Evolutionary conservation across 2,113 vertebrate species (phyloP).

Genomic region (Oncorhynchus kisutch): DNA sequence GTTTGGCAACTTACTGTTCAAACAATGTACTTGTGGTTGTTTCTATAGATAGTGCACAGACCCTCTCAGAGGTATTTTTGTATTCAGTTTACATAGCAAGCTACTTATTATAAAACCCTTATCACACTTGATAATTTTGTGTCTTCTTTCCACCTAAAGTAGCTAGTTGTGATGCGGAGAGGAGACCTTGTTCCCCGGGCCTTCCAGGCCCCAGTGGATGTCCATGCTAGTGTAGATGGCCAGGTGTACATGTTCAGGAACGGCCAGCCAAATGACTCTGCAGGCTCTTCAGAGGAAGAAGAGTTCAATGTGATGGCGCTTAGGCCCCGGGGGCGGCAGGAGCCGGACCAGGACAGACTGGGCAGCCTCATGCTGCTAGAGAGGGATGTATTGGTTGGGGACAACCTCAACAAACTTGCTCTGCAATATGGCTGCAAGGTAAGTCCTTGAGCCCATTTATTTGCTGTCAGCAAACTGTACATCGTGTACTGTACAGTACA

Average conservation of each 20-base stretch:
- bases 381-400: conserved; percentile 74
- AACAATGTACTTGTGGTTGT: too few species aligned
- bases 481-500: too few species aligned
- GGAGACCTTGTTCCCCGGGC: conserved; percentile 69
- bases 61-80: neutral
- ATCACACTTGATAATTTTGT: too few species aligned
- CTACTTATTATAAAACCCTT: too few species aligned
- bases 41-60: too few species aligned
- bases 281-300: conserved; percentile 81
- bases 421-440: conserved; percentile 95
- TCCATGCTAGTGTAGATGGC: conserved; percentile 78
- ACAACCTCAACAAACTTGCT: conserved; percentile 91
- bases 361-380: conserved; percentile 78
- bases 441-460: conserved; percentile 39
- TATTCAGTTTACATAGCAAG: neutral
- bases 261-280: conserved; percentile 52
- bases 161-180: conserved; percentile 77
- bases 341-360: conserved; percentile 49
- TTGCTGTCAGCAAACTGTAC: neutral
- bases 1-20: too few species aligned
- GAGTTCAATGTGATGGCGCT: conserved; percentile 75
- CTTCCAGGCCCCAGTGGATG: conserved; percentile 83
- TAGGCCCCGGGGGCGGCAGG: conserved; percentile 64
- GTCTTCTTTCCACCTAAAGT: conserved; percentile 13
- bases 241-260: conserved; percentile 83